Conservation (phyloP, 2,113 vertebrate genomes). For the Cinclus mexicanus region DNA sequence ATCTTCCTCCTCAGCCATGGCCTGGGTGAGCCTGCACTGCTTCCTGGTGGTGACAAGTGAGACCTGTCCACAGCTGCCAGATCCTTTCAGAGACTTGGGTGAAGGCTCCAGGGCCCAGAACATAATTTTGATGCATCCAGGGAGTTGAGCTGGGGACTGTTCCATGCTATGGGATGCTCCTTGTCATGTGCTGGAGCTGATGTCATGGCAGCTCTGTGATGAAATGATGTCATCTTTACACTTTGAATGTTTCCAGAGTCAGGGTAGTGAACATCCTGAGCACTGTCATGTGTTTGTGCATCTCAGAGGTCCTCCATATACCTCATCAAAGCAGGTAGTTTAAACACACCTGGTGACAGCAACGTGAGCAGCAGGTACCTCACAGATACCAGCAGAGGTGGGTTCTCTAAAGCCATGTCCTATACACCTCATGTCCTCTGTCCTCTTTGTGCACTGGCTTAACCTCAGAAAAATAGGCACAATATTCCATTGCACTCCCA, state of each 20-base stretch:
- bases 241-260: neutral
- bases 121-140: neutral
- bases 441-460: neutral
- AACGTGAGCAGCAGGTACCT: neutral
- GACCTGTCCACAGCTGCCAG: neutral
- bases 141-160: neutral
- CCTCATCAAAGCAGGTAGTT: neutral
- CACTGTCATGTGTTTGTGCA: neutral
- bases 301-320: neutral
- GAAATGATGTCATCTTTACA: neutral
- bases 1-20: neutral
- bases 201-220: neutral
- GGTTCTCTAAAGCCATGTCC: neutral
- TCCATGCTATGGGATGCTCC: neutral
- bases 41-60: neutral
- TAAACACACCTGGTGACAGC: neutral
- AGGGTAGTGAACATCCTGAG: neutral
- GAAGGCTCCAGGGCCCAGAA: neutral
- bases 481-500: neutral
- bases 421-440: accelerated
- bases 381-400: neutral
- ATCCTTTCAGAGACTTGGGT: neutral
- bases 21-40: neutral
- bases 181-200: neutral
- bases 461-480: neutral